Conservation (phyloP, 2,113 vertebrate species). For the Bothrops jararaca region DNA sequence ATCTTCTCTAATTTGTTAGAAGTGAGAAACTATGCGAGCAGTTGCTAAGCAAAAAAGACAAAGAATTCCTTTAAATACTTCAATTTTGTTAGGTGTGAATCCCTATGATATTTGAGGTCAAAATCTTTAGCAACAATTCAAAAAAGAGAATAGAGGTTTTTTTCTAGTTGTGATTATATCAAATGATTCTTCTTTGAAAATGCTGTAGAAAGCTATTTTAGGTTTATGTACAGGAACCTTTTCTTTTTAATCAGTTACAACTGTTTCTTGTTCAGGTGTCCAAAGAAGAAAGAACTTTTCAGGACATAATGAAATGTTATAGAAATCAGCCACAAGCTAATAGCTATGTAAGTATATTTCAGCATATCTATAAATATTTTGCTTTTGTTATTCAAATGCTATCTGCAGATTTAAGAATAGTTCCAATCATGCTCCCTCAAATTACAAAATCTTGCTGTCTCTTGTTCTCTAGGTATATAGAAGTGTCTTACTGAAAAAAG, state of each 20-base stretch:
- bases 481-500: constrained; percentile 83
- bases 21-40: background rate
- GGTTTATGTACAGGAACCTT: background rate
- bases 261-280: constrained; percentile 77
- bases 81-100: background rate
- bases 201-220: background rate
- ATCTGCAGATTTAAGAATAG: background rate
- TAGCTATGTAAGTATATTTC: constrained; percentile 84
- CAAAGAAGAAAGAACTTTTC: constrained; percentile 92
- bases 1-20: background rate
- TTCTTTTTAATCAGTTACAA: background rate
- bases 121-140: background rate
- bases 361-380: background rate
- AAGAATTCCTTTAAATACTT: background rate
- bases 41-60: background rate
- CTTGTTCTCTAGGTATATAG: constrained; percentile 83
- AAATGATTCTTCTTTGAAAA: background rate
- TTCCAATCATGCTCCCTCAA: background rate
- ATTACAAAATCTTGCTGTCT: constrained; percentile 10
- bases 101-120: background rate
- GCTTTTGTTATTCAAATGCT: background rate
- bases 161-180: background rate
- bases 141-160: background rate
- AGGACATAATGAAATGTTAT: constrained; percentile 98
- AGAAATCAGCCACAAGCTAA: constrained; percentile 95